Percentiles rank a stretch among this genome's conserved stretches.
Conservation (phyloP, 2,113 vertebrate species). For the Prolemur simus region DNA sequence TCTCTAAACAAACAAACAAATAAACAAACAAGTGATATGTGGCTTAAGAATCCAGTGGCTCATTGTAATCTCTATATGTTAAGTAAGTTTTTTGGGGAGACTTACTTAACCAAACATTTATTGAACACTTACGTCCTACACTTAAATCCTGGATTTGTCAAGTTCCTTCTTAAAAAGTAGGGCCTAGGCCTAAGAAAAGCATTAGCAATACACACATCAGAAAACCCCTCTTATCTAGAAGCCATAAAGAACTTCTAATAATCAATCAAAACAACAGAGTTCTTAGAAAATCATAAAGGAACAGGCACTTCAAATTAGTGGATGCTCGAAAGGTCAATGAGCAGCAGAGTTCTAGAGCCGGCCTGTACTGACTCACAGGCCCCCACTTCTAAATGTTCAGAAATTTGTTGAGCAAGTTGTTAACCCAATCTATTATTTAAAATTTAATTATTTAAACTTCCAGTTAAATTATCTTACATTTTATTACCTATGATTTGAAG, state of each 20-base stretch:
- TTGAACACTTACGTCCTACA: background rate
- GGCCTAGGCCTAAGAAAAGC: background rate
- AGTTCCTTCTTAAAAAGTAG: background rate
- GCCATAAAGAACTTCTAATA: background rate
- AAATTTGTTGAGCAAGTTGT: background rate
- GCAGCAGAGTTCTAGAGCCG: background rate
- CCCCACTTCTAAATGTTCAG: background rate
- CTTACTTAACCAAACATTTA: background rate
- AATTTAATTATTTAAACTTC: background rate
- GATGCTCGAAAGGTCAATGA: background rate
- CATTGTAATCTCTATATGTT: background rate
- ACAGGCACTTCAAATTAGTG: background rate
- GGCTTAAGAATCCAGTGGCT: background rate
- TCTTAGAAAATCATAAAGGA: background rate
- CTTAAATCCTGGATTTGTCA: background rate
- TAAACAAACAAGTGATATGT: too few relatives aligned
- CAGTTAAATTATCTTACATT: background rate
- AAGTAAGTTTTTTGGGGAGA: background rate
- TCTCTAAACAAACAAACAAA: background rate
- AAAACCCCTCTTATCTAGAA: background rate
- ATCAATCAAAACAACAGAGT: background rate
- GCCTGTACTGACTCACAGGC: background rate
- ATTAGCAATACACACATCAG: background rate
- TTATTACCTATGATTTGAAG: background rate
- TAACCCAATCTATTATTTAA: background rate